These are phyloP conservation scores for Oryzias sinensis DNA, from an alignment of 2,797 vertebrate genomes.

Conservation along the genomic window DNA sequence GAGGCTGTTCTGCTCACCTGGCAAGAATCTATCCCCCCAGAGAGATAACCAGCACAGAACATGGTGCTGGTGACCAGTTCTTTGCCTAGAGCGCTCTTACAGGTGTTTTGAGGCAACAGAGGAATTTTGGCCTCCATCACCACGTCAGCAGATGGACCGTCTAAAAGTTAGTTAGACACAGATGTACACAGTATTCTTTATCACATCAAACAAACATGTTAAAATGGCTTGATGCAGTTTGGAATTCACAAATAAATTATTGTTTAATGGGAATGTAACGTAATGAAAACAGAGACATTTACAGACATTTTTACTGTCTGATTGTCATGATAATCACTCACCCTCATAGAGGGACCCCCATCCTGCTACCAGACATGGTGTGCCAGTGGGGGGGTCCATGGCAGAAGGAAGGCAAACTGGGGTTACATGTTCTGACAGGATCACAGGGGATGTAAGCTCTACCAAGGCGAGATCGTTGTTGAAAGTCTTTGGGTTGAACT, in stretches of 20 bases:
- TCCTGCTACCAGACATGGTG: conserved; percentile 87
- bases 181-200: not conserved
- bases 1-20: conserved; percentile 77
- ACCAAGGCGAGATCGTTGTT: conserved; percentile 90
- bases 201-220: not conserved
- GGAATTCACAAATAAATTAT: too few species aligned
- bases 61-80: conserved; percentile 89
- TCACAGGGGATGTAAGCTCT: conserved; percentile 83
- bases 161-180: conserved; percentile 59
- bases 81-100: conserved; percentile 84
- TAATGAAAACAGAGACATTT: not conserved
- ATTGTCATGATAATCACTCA: conserved; percentile 46
- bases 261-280: too few species aligned
- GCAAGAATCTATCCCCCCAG: conserved; percentile 90
- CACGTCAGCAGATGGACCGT: conserved; percentile 86
- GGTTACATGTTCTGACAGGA: conserved; percentile 69
- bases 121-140: conserved; percentile 93
- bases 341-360: conserved; percentile 96
- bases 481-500: conserved; percentile 93
- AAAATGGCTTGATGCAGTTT: too few species aligned
- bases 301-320: not conserved
- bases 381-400: conserved; percentile 81
- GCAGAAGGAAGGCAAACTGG: conserved; percentile 89
- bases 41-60: conserved; percentile 91
- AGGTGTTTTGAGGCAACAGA: conserved; percentile 85